Evolutionary conservation across 2,113 vertebrate species (phyloP), one percentile per base, ranked within the genome.

Genomic region (Todiramphus saurophagus): DNA sequence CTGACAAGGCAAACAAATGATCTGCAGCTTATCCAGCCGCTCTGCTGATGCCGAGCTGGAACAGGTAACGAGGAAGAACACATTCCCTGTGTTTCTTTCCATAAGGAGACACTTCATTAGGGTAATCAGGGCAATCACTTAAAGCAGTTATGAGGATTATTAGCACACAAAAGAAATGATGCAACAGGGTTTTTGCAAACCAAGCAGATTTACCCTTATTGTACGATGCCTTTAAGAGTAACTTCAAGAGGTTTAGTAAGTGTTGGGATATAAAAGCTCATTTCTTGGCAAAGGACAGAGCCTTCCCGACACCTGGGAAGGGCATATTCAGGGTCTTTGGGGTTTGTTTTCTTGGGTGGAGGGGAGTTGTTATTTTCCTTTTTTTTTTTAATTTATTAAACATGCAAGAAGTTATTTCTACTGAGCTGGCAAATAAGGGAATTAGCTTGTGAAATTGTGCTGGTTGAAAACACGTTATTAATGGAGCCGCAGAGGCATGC

Each of bases 51-150:
- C 33, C 4, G 58, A 35, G 69, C 79, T 95, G 55, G 87, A 80
- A 76, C 87, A 51, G 83, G 83, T n/a, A 89, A 69, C 24, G 56
- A 86, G n/a, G 37, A 91, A 72, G 86, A 83, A 94, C 95, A 55
- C 31, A 58, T 46, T 46, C 11, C 50, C 24, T 14, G 12, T 25
- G 24, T 14, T 51, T 24, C 50, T 51, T 51, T 25, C 24, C 64
- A 83, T 90, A 82, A 94, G 88, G 74, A 94, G 78, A 80, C 68
- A 84, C 77, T 90, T 95, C 93, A 80, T 96, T 96, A 96, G 82
- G 83, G 89, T 91, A 94, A 96, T 93, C 87, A 94, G 93, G 60
- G 66, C 73, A 79, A 67, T 48, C 14, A 25, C 60, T 94, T 93
- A 87, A 75, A 87, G 74, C 84, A 62, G 89, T 93, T 86, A 76